A percentile compares a stretch with the other conserved stretches of the same genome.
Evolutionary conservation across 2,797 vertebrate species (phyloP).

Genomic region (Galaxias olidus): DNA sequence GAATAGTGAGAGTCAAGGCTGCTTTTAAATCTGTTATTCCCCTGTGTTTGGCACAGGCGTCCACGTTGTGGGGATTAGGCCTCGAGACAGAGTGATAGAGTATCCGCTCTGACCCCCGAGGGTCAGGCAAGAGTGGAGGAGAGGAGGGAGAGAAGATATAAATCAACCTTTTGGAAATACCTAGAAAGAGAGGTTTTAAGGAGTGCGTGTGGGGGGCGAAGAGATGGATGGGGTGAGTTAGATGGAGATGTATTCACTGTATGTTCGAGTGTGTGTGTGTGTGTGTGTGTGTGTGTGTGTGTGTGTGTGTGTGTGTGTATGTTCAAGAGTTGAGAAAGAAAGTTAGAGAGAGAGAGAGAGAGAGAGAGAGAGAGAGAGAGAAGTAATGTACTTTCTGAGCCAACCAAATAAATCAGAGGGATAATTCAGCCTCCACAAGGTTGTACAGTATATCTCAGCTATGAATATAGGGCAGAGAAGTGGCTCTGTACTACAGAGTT

Average conservation of each 20-base stretch:
- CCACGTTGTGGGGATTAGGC: constrained; percentile 65
- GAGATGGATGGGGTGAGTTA: constrained; percentile 28
- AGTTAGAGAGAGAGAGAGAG: neutral
- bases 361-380: neutral
- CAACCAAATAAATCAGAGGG: neutral
- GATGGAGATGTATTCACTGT: constrained; percentile 26
- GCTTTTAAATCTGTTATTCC: constrained; percentile 66
- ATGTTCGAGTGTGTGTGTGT: constrained; percentile 17
- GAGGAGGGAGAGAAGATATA: constrained; percentile 59
- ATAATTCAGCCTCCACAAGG: neutral
- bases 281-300: constrained; percentile 12
- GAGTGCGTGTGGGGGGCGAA: constrained; percentile 31
- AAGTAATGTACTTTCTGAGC: neutral
- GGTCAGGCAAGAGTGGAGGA: constrained; percentile 28
- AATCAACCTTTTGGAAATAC: constrained; percentile 67
- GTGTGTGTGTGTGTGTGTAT: constrained; percentile 34
- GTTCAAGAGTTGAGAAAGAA: constrained; percentile 40
- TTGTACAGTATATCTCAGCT: neutral
- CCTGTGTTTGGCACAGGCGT: constrained; percentile 62
- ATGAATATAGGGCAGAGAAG: neutral
- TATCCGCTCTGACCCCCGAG: constrained; percentile 54
- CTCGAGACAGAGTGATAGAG: constrained; percentile 68
- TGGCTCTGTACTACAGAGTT: no score
- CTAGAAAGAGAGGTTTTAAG: constrained; percentile 43
- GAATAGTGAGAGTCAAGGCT: constrained; percentile 34